phyloP scores from a whole-genome alignment of 2,797 vertebrate species.

The Lepus townsendii region DNA sequence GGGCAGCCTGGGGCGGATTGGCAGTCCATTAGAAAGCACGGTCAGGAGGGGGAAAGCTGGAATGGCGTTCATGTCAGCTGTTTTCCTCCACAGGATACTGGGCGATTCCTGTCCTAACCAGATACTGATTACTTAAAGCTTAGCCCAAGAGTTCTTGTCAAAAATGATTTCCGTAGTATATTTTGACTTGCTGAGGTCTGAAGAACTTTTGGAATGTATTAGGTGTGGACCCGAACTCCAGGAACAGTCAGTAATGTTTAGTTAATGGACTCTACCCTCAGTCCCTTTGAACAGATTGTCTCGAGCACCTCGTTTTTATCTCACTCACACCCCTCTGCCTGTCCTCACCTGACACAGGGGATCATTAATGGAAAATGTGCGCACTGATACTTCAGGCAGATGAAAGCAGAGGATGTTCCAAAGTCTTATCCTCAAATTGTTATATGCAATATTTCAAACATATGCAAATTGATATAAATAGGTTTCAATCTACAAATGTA shows the following conservation, averaged over 20 bases:
- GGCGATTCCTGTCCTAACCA: conserved; percentile 91
- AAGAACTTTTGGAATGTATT: conserved; percentile 85
- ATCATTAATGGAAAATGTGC: not conserved
- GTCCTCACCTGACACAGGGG: conserved; percentile 55
- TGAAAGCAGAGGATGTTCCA: not conserved
- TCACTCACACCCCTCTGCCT: not conserved
- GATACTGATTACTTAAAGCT: conserved; percentile 93
- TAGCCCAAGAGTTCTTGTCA: conserved; percentile 90
- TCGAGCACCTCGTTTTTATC: not conserved
- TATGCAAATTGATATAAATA: not conserved
- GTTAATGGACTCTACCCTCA: conserved; percentile 38
- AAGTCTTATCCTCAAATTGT: not conserved
- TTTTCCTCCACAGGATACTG: conserved; percentile 93
- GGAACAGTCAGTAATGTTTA: conserved; percentile 2
- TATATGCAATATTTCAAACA: not conserved
- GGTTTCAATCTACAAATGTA: not conserved
- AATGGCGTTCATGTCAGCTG: conserved; percentile 89
- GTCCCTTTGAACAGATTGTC: conserved; percentile 45
- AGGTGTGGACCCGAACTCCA: conserved; percentile 77
- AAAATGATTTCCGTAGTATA: conserved; percentile 89
- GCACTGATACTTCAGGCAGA: conserved; percentile 27
- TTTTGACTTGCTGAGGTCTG: conserved; percentile 89
- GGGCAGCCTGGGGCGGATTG: conserved; percentile 87
- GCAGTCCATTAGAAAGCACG: conserved; percentile 90
- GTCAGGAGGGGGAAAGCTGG: conserved; percentile 90